phyloP scores from a whole-genome alignment of 1,140 invertebrate species.

The Antheraea mylitta region DNA sequence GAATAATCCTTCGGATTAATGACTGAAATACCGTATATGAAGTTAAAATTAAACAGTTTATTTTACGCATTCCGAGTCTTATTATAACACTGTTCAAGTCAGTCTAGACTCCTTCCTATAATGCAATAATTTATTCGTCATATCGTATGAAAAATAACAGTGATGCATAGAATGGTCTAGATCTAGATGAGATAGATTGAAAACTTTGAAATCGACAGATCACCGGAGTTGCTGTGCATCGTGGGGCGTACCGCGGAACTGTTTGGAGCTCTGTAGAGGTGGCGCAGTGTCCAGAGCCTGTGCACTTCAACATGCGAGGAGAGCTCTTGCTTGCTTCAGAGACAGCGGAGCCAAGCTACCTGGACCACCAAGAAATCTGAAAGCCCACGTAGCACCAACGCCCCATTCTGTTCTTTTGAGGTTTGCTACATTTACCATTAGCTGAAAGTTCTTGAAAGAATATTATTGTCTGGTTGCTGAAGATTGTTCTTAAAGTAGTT shows the following conservation, averaged over 20 bases:
- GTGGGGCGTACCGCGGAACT: slow-evolving; percentile 85
- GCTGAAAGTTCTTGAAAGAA: too few relatives aligned
- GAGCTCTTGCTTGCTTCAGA: slow-evolving; percentile 89
- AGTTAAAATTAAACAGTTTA: too few relatives aligned
- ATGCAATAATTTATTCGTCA: too few relatives aligned
- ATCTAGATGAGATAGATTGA: background rate
- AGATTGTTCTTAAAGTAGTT: too few relatives aligned
- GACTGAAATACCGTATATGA: too few relatives aligned
- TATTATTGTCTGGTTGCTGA: too few relatives aligned
- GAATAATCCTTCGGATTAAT: too few relatives aligned
- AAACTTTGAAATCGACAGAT: slow-evolving; percentile 65
- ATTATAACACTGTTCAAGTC: too few relatives aligned
- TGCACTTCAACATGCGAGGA: slow-evolving; percentile 84
- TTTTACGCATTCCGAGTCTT: too few relatives aligned
- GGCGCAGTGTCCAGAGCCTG: slow-evolving; percentile 80
- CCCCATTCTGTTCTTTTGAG: slow-evolving; percentile 80
- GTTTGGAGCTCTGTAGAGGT: slow-evolving; percentile 86
- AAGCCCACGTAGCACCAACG: slow-evolving; percentile 80
- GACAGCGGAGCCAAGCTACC: slow-evolving; percentile 87
- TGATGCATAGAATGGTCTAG: too few relatives aligned
- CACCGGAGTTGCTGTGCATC: slow-evolving; percentile 89
- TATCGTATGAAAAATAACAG: too few relatives aligned
- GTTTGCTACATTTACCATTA: slow-evolving; percentile 25
- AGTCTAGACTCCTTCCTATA: too few relatives aligned
- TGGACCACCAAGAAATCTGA: slow-evolving; percentile 87